phyloP scores from a whole-genome alignment of 1,140 invertebrate species.

The Euwallacea similis region DNA sequence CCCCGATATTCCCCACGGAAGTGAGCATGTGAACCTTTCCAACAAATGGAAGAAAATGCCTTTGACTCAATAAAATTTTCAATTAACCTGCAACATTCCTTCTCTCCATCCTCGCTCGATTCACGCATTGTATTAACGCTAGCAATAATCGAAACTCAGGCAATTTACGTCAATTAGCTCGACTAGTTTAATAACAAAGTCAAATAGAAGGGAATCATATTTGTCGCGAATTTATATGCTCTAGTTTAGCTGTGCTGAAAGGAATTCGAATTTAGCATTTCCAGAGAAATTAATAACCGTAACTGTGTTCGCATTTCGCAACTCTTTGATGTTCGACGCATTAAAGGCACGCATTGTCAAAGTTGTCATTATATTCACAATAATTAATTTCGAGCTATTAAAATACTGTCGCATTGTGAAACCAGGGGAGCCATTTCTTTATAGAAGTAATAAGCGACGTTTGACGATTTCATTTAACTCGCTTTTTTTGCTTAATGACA shows the following conservation, averaged over 20 bases:
- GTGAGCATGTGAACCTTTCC: too few relatives aligned
- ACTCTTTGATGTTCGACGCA: slow-evolving; percentile 23
- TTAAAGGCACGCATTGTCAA: slow-evolving; percentile 20
- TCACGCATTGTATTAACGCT: too few relatives aligned
- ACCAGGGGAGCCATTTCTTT: background rate
- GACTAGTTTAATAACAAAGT: slow-evolving; percentile 22
- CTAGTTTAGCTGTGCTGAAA: slow-evolving; percentile 2
- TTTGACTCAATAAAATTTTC: too few relatives aligned
- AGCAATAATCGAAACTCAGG: too few relatives aligned
- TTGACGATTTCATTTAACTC: too few relatives aligned
- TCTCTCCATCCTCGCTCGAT: too few relatives aligned
- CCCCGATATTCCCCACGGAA: too few relatives aligned
- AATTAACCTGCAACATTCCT: too few relatives aligned
- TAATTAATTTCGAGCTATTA: slow-evolving; percentile 25
- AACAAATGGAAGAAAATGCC: too few relatives aligned
- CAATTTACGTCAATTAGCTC: slow-evolving; percentile 1
- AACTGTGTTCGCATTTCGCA: slow-evolving; percentile 19
- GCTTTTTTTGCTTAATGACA: too few relatives aligned
- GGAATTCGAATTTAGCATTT: slow-evolving; percentile 17
- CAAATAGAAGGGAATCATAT: slow-evolving; percentile 18
- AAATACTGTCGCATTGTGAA: background rate
- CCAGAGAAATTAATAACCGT: slow-evolving; percentile 24
- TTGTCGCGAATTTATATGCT: slow-evolving; percentile 18
- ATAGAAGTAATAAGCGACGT: too few relatives aligned
- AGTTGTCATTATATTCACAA: slow-evolving; percentile 15